Conservation (phyloP, 2,888 invertebrate genomes). For the Drosophila kambysellisi region DNA sequence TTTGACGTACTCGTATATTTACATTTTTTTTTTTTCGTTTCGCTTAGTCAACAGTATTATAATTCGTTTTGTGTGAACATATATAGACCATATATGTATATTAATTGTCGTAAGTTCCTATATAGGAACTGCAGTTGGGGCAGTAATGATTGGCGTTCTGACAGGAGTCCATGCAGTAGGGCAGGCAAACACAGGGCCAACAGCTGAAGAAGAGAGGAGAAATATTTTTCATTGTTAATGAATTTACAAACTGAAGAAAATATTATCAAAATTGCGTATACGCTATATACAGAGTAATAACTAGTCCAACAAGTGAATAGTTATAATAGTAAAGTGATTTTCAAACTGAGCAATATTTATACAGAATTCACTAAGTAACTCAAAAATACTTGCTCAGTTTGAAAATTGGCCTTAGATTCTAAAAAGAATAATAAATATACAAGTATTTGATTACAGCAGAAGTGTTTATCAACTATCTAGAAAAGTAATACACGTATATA, state of each 20-base stretch:
- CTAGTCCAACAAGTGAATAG: neutral
- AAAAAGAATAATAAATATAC: neutral
- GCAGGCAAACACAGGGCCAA: conserved; percentile 87
- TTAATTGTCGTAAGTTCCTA: conserved; percentile 85
- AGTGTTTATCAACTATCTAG: neutral
- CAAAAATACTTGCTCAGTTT: too few relatives aligned
- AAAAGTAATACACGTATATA: too few relatives aligned
- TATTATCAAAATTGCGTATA: neutral
- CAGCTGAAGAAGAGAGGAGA: conserved; percentile 66
- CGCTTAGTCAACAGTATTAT: conserved; percentile 15
- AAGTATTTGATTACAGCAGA: neutral
- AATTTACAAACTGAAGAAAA: neutral
- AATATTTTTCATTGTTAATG: neutral
- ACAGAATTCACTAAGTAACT: too few relatives aligned
- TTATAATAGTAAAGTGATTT: neutral
- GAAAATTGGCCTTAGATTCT: neutral
- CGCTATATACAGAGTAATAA: neutral
- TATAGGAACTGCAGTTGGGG: conserved; percentile 86
- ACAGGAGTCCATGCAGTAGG: conserved; percentile 87
- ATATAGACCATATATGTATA: neutral
- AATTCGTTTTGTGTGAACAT: conserved; percentile 23
- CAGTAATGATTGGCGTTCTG: conserved; percentile 87
- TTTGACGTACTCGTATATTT: conserved; percentile 28
- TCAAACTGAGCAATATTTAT: neutral
- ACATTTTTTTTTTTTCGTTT: conserved; percentile 31